Conservation (phyloP, 2,888 invertebrate species). For the Strigamia crassipes region DNA sequence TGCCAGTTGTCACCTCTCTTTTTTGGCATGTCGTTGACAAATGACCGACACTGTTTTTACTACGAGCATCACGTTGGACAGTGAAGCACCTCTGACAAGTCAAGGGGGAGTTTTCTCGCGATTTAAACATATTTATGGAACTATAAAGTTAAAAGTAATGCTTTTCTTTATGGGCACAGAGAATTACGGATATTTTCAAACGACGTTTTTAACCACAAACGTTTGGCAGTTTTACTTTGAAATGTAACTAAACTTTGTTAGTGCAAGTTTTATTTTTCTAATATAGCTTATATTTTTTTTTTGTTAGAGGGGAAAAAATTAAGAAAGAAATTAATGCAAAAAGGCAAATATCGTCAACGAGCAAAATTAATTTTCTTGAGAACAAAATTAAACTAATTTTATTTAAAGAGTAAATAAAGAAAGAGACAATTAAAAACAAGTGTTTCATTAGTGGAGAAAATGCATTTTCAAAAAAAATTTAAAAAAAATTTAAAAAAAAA, state of each 20-base stretch:
- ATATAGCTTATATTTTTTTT: neutral
- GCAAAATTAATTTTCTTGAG: neutral
- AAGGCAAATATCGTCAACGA: neutral
- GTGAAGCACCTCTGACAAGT: neutral
- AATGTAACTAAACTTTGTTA: neutral
- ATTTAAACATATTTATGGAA: slow-evolving; percentile 9
- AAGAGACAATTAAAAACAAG: neutral
- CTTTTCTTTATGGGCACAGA: neutral
- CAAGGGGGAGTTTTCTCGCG: slow-evolving; percentile 4
- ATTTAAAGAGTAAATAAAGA: neutral
- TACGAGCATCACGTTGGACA: neutral
- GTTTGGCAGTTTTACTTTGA: neutral
- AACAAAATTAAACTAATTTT: neutral
- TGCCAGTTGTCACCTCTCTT: no score
- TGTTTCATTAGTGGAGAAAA: neutral
- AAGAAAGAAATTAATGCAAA: neutral
- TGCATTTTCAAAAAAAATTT: no score
- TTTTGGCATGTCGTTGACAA: neutral
- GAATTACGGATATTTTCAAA: neutral
- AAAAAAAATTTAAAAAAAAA: no score
- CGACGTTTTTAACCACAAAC: neutral
- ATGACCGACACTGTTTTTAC: slow-evolving; percentile 4
- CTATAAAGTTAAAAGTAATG: slow-evolving; percentile 25
- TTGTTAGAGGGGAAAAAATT: neutral
- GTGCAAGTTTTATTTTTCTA: neutral